Conservation (phyloP, 1,140 invertebrate species). For the Drosophila nikananu region DNA sequence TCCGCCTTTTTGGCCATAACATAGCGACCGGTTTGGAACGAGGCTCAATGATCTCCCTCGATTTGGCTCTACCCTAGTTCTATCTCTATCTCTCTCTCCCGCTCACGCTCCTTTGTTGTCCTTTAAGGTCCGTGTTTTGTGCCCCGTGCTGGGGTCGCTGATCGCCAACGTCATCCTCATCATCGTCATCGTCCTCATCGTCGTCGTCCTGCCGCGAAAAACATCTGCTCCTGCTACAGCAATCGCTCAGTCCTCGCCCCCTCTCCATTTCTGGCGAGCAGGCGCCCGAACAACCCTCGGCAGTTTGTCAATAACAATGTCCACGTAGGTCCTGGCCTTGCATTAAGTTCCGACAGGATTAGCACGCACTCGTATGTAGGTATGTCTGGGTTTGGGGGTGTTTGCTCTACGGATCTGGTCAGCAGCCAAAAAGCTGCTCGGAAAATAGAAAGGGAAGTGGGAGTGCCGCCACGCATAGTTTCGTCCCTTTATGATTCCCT, state of each 20-base stretch:
- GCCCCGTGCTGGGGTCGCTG: constrained; percentile 60
- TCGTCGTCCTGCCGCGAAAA: constrained; percentile 68
- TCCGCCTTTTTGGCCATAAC: not conserved
- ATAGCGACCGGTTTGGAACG: constrained; percentile 25
- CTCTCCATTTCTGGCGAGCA: constrained; percentile 19
- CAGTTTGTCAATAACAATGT: constrained; percentile 71
- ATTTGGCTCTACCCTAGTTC: constrained; percentile 10
- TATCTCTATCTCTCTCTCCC: not conserved
- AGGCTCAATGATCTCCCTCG: constrained; percentile 30
- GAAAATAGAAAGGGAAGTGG: constrained; percentile 5
- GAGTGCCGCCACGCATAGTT: constrained; percentile 3
- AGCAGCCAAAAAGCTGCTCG: constrained; percentile 33
- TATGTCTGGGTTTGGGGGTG: constrained; percentile 2
- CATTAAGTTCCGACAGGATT: constrained; percentile 72
- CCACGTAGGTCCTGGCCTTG: constrained; percentile 42
- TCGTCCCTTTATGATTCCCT: constrained; percentile 3
- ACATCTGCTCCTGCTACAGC: constrained; percentile 84
- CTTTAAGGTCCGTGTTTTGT: constrained; percentile 55
- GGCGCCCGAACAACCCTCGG: constrained; percentile 70
- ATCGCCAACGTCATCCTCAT: constrained; percentile 36
- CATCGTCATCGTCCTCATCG: constrained; percentile 28
- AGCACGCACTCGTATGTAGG: constrained; percentile 23
- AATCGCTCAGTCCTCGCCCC: constrained; percentile 54
- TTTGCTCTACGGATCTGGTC: constrained; percentile 36
- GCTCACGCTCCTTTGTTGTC: constrained; percentile 42